These are phyloP conservation scores for Phoebastria nigripes DNA, from an alignment of 2,797 vertebrate species.

Conservation along the genomic window DNA sequence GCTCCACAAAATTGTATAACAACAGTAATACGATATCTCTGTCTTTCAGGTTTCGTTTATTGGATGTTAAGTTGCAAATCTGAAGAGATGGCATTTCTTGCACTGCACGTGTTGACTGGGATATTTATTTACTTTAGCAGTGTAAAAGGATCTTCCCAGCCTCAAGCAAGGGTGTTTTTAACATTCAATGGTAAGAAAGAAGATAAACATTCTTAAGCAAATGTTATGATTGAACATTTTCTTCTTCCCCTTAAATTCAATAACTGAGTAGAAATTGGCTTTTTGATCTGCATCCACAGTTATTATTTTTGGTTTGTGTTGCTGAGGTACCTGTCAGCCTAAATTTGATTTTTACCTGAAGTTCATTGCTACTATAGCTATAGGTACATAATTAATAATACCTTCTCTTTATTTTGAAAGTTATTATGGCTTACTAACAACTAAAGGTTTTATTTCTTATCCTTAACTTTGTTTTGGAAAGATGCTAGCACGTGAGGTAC, in stretches of 20 bases:
- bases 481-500: neutral
- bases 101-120: conserved; percentile 65
- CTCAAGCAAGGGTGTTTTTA: conserved; percentile 79
- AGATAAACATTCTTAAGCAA: conserved; percentile 52
- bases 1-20: neutral
- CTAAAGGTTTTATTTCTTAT: neutral
- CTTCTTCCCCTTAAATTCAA: neutral
- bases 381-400: neutral
- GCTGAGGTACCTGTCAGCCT: neutral
- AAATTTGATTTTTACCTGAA: neutral
- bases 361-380: neutral
- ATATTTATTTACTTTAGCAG: conserved; percentile 69
- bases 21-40: conserved; percentile 40
- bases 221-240: conserved; percentile 45
- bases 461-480: neutral
- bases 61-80: conserved; percentile 64
- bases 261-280: neutral
- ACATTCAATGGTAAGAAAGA: conserved; percentile 79
- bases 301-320: neutral
- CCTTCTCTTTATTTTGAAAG: neutral
- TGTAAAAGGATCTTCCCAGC: conserved; percentile 75
- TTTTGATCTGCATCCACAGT: neutral
- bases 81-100: conserved; percentile 73
- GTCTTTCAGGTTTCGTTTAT: conserved; percentile 61
- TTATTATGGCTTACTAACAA: neutral